Evolutionary conservation across 2,888 invertebrate species (phyloP).

Genomic region (Drosophila buzzatii): DNA sequence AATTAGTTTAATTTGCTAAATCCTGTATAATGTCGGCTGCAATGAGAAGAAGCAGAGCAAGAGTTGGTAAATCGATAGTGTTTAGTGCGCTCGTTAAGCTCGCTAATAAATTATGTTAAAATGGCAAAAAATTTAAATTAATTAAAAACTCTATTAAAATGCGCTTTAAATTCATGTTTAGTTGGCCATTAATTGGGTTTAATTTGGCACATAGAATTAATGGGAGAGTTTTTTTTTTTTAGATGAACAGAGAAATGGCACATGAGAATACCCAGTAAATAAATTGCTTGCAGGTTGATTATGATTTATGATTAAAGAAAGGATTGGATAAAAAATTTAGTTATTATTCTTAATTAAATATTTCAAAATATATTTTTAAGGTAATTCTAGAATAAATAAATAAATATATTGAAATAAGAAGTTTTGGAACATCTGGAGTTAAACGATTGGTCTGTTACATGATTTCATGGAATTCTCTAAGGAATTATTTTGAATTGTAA

Average conservation of each 20-base stretch:
- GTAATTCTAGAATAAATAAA: not conserved
- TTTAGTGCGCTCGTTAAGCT: slow-evolving; percentile 50
- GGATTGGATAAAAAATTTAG: not conserved
- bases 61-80: slow-evolving; percentile 48
- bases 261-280: not conserved
- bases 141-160: slow-evolving; percentile 59
- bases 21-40: slow-evolving; percentile 82
- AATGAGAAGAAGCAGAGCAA: slow-evolving; percentile 41
- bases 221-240: not conserved
- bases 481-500: no score
- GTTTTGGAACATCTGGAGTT: not conserved
- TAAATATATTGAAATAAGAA: not conserved
- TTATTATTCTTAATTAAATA: not conserved
- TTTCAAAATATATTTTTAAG: not conserved
- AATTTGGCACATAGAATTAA: slow-evolving; percentile 1
- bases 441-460: no score
- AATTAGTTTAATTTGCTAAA: slow-evolving; percentile 81
- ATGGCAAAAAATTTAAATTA: slow-evolving; percentile 66
- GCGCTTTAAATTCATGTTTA: slow-evolving; percentile 28
- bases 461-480: no score
- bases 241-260: no score
- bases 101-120: slow-evolving; percentile 65
- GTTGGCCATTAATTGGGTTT: slow-evolving; percentile 54
- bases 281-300: no score
- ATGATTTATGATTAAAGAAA: accelerated